Conservation (phyloP, 2,888 invertebrate species). For the Gordius sp. region DNA sequence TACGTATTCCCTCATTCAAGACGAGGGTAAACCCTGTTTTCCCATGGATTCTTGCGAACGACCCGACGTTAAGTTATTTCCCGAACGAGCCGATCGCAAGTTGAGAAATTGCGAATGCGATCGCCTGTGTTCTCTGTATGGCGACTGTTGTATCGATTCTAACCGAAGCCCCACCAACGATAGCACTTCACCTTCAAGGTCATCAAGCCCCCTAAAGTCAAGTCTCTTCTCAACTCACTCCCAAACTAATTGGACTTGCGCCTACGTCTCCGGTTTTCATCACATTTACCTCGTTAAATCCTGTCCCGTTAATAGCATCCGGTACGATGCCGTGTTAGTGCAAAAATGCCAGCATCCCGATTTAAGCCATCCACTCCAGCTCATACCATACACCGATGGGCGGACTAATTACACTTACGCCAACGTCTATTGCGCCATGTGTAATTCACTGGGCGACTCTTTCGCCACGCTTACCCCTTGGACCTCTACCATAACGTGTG, state of each 20-base stretch:
- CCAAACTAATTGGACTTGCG: neutral
- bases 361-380: neutral
- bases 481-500: slow-evolving; percentile 1
- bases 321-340: neutral
- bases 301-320: neutral
- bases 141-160: slow-evolving; percentile 9
- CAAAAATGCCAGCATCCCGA: neutral
- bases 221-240: neutral
- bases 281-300: neutral
- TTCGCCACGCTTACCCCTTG: neutral
- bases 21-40: slow-evolving; percentile 1
- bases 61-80: slow-evolving; percentile 7
- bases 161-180: neutral
- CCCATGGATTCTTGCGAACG: slow-evolving; percentile 10
- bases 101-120: slow-evolving; percentile 12
- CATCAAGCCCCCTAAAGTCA: neutral
- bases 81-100: neutral
- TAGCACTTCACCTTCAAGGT: neutral
- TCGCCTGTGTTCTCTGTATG: neutral
- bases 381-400: neutral
- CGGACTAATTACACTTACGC: slow-evolving; percentile 5
- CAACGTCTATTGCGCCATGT: neutral
- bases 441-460: neutral
- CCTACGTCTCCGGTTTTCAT: neutral
- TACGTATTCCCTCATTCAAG: neutral